These are phyloP conservation scores for Cataglyphis livida DNA, from an alignment of 2,888 invertebrate species.

Conservation along the genomic window DNA sequence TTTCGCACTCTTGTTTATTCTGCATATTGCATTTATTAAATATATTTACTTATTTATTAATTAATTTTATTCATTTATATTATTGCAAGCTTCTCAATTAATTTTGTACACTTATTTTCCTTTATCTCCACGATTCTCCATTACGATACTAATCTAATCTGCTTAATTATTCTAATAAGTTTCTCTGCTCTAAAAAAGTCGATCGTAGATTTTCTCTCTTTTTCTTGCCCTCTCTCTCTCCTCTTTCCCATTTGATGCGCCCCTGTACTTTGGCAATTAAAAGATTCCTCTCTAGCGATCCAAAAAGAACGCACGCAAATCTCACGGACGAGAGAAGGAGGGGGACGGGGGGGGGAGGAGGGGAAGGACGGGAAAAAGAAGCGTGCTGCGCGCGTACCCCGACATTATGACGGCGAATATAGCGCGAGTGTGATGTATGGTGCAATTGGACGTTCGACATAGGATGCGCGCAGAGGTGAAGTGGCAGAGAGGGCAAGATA, in stretches of 20 bases:
- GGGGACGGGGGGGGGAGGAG: neutral
- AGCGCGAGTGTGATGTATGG: conserved; percentile 72
- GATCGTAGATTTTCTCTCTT: conserved; percentile 8
- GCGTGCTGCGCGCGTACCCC: conserved; percentile 57
- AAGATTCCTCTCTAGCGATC: conserved; percentile 65
- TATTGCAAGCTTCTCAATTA: too few species aligned
- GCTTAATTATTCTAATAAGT: conserved; percentile 21
- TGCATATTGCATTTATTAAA: neutral
- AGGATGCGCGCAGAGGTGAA: conserved; percentile 37
- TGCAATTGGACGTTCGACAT: conserved; percentile 69
- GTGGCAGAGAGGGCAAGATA: conserved; percentile 32
- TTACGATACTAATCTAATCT: neutral
- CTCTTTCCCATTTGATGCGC: neutral
- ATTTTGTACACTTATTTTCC: neutral
- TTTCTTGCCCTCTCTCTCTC: neutral
- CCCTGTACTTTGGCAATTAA: conserved; percentile 65
- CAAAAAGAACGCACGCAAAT: conserved; percentile 34
- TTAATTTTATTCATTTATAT: neutral
- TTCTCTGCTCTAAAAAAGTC: neutral
- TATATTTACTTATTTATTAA: neutral
- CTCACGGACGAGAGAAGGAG: conserved; percentile 10
- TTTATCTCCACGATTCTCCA: neutral
- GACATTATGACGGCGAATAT: conserved; percentile 72
- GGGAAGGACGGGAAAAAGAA: conserved; percentile 18
- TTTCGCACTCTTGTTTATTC: neutral